Evolutionary conservation across 2,113 vertebrate species (phyloP).

Genomic region (Benitochromis conjunctus): DNA sequence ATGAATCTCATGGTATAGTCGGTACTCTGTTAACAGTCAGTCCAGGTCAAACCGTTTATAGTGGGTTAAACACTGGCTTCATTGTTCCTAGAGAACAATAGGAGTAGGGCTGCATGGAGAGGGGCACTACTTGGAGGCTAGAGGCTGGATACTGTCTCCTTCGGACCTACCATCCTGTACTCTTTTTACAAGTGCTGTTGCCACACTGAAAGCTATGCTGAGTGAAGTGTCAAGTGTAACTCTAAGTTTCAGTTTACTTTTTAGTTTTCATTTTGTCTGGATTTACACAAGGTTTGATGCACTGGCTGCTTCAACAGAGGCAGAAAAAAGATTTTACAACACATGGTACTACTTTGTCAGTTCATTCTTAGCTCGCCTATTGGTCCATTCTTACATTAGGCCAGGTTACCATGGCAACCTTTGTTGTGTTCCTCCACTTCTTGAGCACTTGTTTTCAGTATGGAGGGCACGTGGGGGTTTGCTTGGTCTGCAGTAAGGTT

Average conservation of each 20-base stretch:
- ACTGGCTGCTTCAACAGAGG: not conserved
- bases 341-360: not conserved
- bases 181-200: not conserved
- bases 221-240: not conserved
- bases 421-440: not conserved
- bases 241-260: not conserved
- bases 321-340: not conserved
- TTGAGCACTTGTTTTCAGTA: not conserved
- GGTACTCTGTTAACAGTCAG: conserved; percentile 11
- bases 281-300: not conserved
- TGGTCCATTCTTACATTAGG: not conserved
- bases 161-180: not conserved
- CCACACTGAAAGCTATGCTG: not conserved
- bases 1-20: not conserved
- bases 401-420: not conserved
- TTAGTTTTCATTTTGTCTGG: not conserved
- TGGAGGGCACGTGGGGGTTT: not conserved
- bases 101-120: conserved; percentile 12
- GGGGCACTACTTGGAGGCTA: conserved; percentile 34
- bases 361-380: not conserved
- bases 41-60: conserved; percentile 19
- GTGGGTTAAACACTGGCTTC: conserved; percentile 47
- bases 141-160: not conserved
- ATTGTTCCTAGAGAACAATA: conserved; percentile 64
- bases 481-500: not conserved